Evolutionary conservation across 2,888 invertebrate species (phyloP).

Genomic region (Busseola fusca): DNA sequence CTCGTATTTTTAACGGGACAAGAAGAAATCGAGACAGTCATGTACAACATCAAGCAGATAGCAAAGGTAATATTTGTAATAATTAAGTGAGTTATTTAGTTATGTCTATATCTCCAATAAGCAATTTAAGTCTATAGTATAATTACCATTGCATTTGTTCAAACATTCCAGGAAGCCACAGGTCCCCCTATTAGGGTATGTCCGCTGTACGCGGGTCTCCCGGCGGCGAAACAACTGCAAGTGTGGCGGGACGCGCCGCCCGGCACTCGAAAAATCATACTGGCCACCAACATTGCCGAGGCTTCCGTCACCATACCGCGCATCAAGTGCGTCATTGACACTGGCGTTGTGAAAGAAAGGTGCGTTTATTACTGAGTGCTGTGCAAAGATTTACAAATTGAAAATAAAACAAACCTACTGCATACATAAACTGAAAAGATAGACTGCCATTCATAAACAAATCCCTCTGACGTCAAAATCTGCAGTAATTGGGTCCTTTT

Average conservation of each 20-base stretch:
- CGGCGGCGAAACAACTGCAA: constrained; percentile 95
- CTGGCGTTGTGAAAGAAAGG: constrained; percentile 97
- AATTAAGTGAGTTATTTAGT: background rate
- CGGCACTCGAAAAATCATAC: constrained; percentile 95
- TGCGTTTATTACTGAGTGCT: constrained; percentile 69
- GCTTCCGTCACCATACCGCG: constrained; percentile 98
- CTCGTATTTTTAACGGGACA: constrained; percentile 98
- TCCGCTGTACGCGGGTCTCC: constrained; percentile 97
- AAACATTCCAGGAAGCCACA: constrained; percentile 84
- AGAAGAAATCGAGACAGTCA: constrained; percentile 98
- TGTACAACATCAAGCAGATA: constrained; percentile 92
- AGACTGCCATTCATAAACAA: background rate
- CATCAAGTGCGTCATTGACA: constrained; percentile 96
- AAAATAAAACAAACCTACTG: background rate
- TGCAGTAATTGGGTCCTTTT: too few relatives aligned
- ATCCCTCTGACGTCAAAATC: background rate
- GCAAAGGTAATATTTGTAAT: constrained; percentile 87
- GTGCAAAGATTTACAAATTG: background rate
- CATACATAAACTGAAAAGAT: background rate
- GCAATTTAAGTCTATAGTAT: constrained; percentile 18
- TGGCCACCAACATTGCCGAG: constrained; percentile 99
- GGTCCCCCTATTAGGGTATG: constrained; percentile 93
- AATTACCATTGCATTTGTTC: constrained; percentile 57
- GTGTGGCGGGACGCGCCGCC: constrained; percentile 93
- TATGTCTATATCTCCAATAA: background rate